Base-by-base conservation (phyloP, 1,140 invertebrate genomes). In the Euura saliciscinereae region DNA sequence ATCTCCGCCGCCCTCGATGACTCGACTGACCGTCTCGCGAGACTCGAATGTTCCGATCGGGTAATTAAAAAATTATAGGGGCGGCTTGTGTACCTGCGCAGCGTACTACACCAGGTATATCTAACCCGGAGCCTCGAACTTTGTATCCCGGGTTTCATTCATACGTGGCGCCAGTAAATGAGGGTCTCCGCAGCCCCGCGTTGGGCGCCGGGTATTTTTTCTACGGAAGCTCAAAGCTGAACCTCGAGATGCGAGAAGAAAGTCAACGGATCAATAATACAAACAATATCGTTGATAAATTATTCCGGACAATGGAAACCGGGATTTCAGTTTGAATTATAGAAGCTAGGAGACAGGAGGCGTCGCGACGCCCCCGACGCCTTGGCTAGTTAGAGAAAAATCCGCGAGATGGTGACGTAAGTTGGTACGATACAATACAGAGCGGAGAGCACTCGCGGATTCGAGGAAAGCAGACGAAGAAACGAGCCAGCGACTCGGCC, bases 341-440 rank as follows among this genome's bases (percentile, higher is more conserved):
- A 28, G 28, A 28, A 28, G 28, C 28, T 28, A 28, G 28, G 28
- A 28, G 28, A 28, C 28, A 28, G 28, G 28, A 28, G 82, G 81
- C 84, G 82, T 84, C 83, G 80, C 81, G 85, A 82, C 83, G 85
- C 80, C 78, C 75, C 28, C 28, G 28, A 28, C 28, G 28, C 28
- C 28, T 28, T 28, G 28, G 28, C 28, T 80, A 81, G 77, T 86
- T 86, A 74, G 76, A 82, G 83, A 83, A 85, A 85, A 82, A 79
- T 84, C 85, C 85, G 84, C 79, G 78, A 86, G 85, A 86, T 86
- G 85, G 84, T 78, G 84, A 82, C 83, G 79, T 79, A 71, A 70
- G 78, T 28, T 28, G 28, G 28, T 28, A 28, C 77, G 76, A 77
- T 82, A 77, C 74, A 77, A 28, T 28, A 8, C 51, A 28, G 8